Percentiles rank a stretch among this genome's conserved stretches.
These are phyloP conservation scores for Pandemis cinnamomeana DNA, from an alignment of 2,888 invertebrate species.

Conservation along the genomic window DNA sequence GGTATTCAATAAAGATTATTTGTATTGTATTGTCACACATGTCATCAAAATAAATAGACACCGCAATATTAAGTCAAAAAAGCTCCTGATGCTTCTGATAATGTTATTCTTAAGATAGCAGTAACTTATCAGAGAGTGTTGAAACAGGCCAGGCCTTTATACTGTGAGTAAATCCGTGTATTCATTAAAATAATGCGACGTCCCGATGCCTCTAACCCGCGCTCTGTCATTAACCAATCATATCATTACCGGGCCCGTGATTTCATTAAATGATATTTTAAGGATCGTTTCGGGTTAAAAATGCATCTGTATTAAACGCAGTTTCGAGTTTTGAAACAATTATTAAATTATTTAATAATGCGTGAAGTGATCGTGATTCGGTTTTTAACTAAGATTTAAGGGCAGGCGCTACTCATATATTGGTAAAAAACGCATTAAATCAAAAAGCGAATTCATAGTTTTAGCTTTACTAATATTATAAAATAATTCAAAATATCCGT, in stretches of 20 bases:
- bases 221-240: constrained; percentile 40
- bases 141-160: neutral
- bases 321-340: neutral
- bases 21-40: too few relatives aligned
- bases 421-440: too few relatives aligned
- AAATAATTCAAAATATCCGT: too few relatives aligned
- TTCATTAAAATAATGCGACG: constrained; percentile 26
- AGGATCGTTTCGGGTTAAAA: constrained; percentile 4
- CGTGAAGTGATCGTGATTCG: neutral
- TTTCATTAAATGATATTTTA: constrained; percentile 35
- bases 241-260: constrained; percentile 31
- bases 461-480: neutral
- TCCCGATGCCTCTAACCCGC: constrained; percentile 5
- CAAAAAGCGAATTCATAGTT: neutral
- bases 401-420: too few relatives aligned
- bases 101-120: too few relatives aligned
- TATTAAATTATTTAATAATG: constrained; percentile 3
- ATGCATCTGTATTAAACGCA: neutral
- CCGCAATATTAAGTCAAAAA: too few relatives aligned
- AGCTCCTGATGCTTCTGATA: too few relatives aligned
- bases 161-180: constrained; percentile 7
- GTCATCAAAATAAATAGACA: too few relatives aligned
- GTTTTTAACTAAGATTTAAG: neutral
- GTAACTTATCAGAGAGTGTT: too few relatives aligned
- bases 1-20: too few relatives aligned